phyloP scores from a whole-genome alignment of 2,797 vertebrate species.

The Smutsia gigantea region DNA sequence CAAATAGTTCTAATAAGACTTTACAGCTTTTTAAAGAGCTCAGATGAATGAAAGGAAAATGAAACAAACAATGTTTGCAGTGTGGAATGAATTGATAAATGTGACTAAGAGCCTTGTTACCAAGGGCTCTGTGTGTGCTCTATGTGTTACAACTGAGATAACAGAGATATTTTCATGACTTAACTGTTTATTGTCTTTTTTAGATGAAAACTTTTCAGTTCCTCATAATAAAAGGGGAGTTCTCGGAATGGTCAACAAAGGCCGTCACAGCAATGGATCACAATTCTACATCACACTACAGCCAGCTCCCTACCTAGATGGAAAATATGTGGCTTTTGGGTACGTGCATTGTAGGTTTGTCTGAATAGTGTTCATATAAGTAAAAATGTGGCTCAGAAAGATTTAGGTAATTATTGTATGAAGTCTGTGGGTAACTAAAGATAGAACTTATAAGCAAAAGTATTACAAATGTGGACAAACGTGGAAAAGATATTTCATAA shows the following conservation, averaged over 20 bases:
- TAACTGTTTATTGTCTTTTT: slow-evolving; percentile 63
- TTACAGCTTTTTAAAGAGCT: not conserved
- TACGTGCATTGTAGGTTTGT: slow-evolving; percentile 82
- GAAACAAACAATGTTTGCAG: slow-evolving; percentile 33
- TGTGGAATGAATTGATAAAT: not conserved
- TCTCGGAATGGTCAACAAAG: slow-evolving; percentile 93
- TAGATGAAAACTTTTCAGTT: slow-evolving; percentile 93
- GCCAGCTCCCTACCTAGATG: slow-evolving; percentile 91
- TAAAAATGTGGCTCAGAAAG: slow-evolving; percentile 39
- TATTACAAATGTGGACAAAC: slow-evolving; percentile 35
- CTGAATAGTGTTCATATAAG: not conserved
- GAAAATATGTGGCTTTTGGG: slow-evolving; percentile 94
- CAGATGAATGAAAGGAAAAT: not conserved
- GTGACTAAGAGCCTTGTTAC: not conserved
- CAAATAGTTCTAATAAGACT: slow-evolving; percentile 2
- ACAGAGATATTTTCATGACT: slow-evolving; percentile 28
- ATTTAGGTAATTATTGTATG: not conserved
- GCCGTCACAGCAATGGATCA: slow-evolving; percentile 92
- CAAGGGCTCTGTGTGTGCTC: not conserved
- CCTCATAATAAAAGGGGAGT: slow-evolving; percentile 90
- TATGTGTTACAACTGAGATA: not conserved
- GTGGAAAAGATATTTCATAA: slow-evolving; percentile 42
- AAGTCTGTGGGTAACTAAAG: not conserved
- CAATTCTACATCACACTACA: slow-evolving; percentile 96
- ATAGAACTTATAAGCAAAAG: slow-evolving; percentile 38